phyloP scores from a whole-genome alignment of 2,113 vertebrate genomes.

The Nesoenas mayeri region DNA sequence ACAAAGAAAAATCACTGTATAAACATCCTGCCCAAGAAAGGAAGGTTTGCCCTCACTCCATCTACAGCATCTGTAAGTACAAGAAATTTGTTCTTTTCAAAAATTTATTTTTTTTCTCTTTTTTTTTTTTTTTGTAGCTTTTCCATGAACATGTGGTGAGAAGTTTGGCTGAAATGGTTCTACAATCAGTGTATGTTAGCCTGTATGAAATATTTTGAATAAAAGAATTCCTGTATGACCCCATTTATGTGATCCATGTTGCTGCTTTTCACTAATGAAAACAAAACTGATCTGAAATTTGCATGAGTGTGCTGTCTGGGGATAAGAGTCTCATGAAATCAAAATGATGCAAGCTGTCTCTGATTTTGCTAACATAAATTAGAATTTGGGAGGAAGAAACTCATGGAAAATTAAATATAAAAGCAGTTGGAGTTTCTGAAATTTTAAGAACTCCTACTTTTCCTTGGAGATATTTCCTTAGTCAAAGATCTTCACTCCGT shows the following conservation, averaged over 20 bases:
- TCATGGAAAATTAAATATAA: slow-evolving; percentile 41
- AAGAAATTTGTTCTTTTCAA: slow-evolving; percentile 30
- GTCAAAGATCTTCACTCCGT: slow-evolving; percentile 12
- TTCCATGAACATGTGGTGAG: not conserved
- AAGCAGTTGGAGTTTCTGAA: slow-evolving; percentile 4
- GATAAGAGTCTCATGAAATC: slow-evolving; percentile 35
- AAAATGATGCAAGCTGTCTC: slow-evolving; percentile 30
- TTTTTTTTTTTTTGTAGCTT: not conserved
- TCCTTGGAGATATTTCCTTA: slow-evolving; percentile 47
- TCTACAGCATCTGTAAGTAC: slow-evolving; percentile 26
- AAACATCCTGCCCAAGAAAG: slow-evolving; percentile 6
- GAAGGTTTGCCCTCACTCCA: not conserved
- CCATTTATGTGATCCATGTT: not conserved
- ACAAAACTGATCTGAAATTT: slow-evolving; percentile 60
- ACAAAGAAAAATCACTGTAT: slow-evolving; percentile 21
- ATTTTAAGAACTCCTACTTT: slow-evolving; percentile 38
- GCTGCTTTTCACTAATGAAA: slow-evolving; percentile 38
- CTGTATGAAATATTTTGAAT: not conserved
- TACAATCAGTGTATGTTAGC: not conserved
- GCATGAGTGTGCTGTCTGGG: slow-evolving; percentile 10
- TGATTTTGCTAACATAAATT: slow-evolving; percentile 3
- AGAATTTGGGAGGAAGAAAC: not conserved
- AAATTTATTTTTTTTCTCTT: not conserved
- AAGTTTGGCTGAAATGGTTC: slow-evolving; percentile 12
- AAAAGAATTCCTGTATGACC: slow-evolving; percentile 18